Evolutionary conservation across 2,797 vertebrate species (phyloP).

Genomic region (Sebastiscus albofasciatus): DNA sequence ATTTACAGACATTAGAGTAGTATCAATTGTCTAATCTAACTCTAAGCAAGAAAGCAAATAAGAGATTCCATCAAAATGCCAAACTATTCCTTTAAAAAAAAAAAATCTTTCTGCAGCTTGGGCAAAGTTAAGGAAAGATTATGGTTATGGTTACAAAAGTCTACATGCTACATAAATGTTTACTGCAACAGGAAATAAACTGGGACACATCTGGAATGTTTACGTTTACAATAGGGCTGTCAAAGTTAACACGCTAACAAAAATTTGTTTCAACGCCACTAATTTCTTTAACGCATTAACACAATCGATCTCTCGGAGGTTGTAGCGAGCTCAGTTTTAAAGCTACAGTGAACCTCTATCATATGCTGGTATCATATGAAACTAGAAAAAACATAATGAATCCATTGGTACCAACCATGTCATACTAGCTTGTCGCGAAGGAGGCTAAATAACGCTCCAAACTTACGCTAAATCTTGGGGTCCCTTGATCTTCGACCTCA

Average conservation of each 20-base stretch:
- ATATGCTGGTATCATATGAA: too few species aligned
- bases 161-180: background rate
- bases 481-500: accelerated
- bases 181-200: background rate
- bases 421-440: too few species aligned
- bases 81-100: background rate
- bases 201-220: background rate
- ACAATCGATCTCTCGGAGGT: too few species aligned
- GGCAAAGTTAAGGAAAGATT: background rate
- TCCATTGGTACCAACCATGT: too few species aligned
- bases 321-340: too few species aligned
- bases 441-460: too few species aligned
- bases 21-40: background rate
- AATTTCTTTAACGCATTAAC: too few species aligned
- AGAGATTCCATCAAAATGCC: too few species aligned
- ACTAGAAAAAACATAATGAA: too few species aligned
- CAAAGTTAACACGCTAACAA: too few species aligned
- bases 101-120: background rate
- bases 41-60: background rate
- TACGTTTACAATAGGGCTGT: background rate
- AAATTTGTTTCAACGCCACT: too few species aligned
- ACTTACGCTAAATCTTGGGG: accelerated
- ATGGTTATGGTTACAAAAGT: background rate
- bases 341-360: too few species aligned
- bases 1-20: background rate